A percentile compares a stretch with the other conserved stretches of the same genome.
Conservation (phyloP, 1,140 invertebrate species). For the Drosophila tsacasi region DNA sequence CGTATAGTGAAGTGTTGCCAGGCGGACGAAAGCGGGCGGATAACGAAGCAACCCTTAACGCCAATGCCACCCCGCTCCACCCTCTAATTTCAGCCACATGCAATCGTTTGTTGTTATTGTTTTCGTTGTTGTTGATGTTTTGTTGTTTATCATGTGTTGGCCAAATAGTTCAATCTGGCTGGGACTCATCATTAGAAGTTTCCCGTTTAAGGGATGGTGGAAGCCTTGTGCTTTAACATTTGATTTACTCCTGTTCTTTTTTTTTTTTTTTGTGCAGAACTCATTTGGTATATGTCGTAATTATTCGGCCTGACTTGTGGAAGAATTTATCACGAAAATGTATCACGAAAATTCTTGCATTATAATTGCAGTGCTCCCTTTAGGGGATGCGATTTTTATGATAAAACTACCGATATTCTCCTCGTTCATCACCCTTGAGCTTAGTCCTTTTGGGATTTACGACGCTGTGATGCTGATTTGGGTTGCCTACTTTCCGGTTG, state of each 20-base stretch:
- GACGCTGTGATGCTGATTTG: constrained; percentile 27
- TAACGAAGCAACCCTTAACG: constrained; percentile 67
- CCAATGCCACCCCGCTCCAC: constrained; percentile 10
- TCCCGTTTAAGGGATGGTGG: constrained; percentile 64
- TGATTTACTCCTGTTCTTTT: constrained; percentile 23
- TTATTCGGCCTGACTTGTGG: constrained; percentile 27
- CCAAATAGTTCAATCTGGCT: constrained; percentile 46
- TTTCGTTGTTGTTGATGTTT: constrained; percentile 17
- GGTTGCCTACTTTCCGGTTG: constrained; percentile 49
- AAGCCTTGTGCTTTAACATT: constrained; percentile 10
- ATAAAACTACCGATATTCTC: constrained; percentile 18
- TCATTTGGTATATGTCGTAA: constrained; percentile 6
- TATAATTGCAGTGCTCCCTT: constrained; percentile 3
- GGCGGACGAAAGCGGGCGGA: constrained; percentile 43
- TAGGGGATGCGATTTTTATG: constrained; percentile 30
- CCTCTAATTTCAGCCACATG: constrained; percentile 31
- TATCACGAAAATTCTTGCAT: constrained; percentile 18
- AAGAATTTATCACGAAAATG: constrained; percentile 26
- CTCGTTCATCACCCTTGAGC: neutral
- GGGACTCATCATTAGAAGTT: constrained; percentile 47
- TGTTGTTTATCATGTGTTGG: constrained; percentile 58
- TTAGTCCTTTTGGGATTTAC: constrained; percentile 27
- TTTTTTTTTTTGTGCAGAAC: neutral
- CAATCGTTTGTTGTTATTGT: constrained; percentile 37
- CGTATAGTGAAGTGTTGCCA: constrained; percentile 69